Conservation (phyloP, 2,888 invertebrate genomes). For the Aphidoletes aphidimyza region DNA sequence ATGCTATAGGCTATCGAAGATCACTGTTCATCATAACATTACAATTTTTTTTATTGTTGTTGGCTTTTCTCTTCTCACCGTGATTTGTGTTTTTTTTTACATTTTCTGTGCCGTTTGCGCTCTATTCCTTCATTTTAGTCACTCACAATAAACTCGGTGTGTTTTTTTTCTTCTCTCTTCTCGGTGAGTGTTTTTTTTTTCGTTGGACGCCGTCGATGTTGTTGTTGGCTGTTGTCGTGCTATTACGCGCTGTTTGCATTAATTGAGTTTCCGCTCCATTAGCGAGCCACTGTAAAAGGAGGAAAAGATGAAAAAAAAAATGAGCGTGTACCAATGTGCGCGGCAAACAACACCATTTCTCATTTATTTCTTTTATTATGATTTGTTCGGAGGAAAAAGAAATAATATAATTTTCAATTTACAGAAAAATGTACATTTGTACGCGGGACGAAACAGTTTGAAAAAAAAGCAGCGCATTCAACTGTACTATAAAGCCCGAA, state of each 20-base stretch:
- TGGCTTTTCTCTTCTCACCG: constrained; percentile 44
- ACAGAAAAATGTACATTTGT: constrained; percentile 37
- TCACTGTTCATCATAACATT: constrained; percentile 49
- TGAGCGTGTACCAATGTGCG: neutral
- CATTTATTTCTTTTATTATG: constrained; percentile 46
- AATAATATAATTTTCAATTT: constrained; percentile 46
- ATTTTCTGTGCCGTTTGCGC: constrained; percentile 22
- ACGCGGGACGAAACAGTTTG: neutral
- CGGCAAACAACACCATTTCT: neutral
- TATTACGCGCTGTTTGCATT: constrained; percentile 51
- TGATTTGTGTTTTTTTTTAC: constrained; percentile 48
- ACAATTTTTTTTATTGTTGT: constrained; percentile 45
- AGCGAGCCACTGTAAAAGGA: constrained; percentile 39
- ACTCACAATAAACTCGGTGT: neutral
- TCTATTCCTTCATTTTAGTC: constrained; percentile 17
- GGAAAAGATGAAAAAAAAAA: neutral
- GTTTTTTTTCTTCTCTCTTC: constrained; percentile 1
- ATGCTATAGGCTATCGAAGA: constrained; percentile 43
- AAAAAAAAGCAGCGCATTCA: neutral
- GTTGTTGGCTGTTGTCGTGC: neutral
- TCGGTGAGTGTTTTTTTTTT: neutral
- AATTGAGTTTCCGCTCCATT: constrained; percentile 51
- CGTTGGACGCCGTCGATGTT: too few species aligned
- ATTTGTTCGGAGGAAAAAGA: constrained; percentile 25
- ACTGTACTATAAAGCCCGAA: neutral